These are phyloP conservation scores for Andrena hattorfiana DNA, from an alignment of 2,888 invertebrate species.

Conservation along the genomic window DNA sequence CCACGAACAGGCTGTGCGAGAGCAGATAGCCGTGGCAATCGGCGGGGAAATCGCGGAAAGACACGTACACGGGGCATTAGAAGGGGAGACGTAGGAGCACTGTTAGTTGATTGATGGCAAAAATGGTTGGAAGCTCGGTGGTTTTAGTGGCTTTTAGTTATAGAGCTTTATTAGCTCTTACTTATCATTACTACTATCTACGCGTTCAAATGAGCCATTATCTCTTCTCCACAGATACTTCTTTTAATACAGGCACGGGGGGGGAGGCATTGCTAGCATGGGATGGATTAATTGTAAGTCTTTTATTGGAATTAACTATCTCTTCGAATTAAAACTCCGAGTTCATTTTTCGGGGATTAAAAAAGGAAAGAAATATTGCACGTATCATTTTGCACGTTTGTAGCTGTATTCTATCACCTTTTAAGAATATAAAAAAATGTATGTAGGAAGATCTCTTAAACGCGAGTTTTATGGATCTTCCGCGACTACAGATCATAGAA, in stretches of 20 bases:
- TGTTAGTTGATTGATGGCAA: conserved; percentile 2
- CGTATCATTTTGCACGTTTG: no score
- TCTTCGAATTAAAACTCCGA: not conserved
- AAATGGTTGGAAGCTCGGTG: not conserved
- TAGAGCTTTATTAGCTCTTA: not conserved
- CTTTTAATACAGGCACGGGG: not conserved
- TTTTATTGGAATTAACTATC: not conserved
- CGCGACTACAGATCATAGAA: no score
- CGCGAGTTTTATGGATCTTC: no score
- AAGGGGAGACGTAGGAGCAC: no score
- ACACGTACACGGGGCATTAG: conserved; percentile 25
- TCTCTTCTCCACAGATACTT: not conserved
- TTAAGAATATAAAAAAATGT: no score
- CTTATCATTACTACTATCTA: not conserved
- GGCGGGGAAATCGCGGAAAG: conserved; percentile 20
- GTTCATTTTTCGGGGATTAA: no score
- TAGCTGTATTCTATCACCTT: no score
- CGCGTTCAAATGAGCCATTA: not conserved
- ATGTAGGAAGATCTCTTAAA: no score
- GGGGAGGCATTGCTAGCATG: not conserved
- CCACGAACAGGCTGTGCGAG: not conserved
- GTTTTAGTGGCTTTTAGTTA: no score
- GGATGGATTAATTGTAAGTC: not conserved
- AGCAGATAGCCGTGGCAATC: not conserved
- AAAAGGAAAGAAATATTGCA: no score